These are phyloP conservation scores for Octodon degus DNA, from an alignment of 2,113 vertebrate species.

Conservation along the genomic window DNA sequence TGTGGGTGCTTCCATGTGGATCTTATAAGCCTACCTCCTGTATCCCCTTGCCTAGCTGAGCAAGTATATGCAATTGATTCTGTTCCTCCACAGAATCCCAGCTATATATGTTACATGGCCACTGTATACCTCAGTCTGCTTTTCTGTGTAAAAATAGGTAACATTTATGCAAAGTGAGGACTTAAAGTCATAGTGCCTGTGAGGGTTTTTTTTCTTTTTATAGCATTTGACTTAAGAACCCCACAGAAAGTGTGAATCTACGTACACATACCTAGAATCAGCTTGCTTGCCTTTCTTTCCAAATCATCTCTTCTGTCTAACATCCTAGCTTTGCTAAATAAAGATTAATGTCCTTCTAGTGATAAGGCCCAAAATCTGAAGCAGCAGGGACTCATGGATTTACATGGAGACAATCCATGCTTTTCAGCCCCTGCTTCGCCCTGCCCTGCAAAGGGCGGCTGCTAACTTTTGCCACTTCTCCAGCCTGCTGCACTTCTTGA, in stretches of 20 bases:
- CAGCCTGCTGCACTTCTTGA: neutral
- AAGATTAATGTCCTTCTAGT: neutral
- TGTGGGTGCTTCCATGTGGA: neutral
- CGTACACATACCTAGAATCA: neutral
- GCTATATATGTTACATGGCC: neutral
- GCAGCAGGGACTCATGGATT: neutral
- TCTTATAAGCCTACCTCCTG: neutral
- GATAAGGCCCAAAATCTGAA: constrained; percentile 23
- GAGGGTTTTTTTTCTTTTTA: neutral
- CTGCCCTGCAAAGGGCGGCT: neutral
- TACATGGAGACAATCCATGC: neutral
- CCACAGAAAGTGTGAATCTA: neutral
- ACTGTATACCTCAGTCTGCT: neutral
- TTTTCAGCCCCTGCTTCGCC: neutral
- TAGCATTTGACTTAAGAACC: neutral
- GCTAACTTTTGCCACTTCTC: neutral
- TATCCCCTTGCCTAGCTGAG: neutral
- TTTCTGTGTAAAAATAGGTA: neutral
- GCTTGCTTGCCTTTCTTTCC: neutral
- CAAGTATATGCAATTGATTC: neutral
- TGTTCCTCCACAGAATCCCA: neutral
- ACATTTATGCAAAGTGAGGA: neutral
- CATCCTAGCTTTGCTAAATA: constrained; percentile 6
- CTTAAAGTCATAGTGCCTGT: neutral
- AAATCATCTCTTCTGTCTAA: neutral